Conservation (phyloP, 2,797 vertebrate species). For the Darevskia nairensis region DNA sequence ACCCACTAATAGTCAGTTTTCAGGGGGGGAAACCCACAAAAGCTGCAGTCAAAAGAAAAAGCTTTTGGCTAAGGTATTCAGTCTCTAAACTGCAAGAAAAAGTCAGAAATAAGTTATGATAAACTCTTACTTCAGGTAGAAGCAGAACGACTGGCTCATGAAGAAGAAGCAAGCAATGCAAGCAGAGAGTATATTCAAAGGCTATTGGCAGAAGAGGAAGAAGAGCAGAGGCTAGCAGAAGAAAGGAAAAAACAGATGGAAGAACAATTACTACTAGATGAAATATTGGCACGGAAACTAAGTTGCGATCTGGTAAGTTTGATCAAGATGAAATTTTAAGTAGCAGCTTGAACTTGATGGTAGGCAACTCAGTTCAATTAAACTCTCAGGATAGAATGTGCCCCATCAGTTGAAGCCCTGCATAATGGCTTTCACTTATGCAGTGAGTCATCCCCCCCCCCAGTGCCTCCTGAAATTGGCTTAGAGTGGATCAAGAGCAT, state of each 20-base stretch:
- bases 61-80: too few relatives aligned
- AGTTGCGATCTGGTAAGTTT: slow-evolving; percentile 77
- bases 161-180: slow-evolving; percentile 87
- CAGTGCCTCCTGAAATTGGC: too few relatives aligned
- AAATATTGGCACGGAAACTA: slow-evolving; percentile 85
- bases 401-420: too few relatives aligned
- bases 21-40: background rate
- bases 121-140: slow-evolving; percentile 78
- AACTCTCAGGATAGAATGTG: background rate
- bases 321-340: background rate
- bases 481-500: too few relatives aligned
- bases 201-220: slow-evolving; percentile 86
- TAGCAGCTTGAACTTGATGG: background rate
- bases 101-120: slow-evolving; percentile 3
- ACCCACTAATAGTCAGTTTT: background rate
- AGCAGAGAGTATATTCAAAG: slow-evolving; percentile 90
- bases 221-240: slow-evolving; percentile 77
- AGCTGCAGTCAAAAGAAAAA: background rate
- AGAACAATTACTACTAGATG: slow-evolving; percentile 84
- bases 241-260: slow-evolving; percentile 79
- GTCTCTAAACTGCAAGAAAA: too few relatives aligned
- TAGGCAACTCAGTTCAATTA: background rate
- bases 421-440: too few relatives aligned
- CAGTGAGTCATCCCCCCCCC: too few relatives aligned
- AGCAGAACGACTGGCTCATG: slow-evolving; percentile 84